Base-by-base conservation (phyloP, 1,140 invertebrate genomes). In the Formica exsecta region DNA sequence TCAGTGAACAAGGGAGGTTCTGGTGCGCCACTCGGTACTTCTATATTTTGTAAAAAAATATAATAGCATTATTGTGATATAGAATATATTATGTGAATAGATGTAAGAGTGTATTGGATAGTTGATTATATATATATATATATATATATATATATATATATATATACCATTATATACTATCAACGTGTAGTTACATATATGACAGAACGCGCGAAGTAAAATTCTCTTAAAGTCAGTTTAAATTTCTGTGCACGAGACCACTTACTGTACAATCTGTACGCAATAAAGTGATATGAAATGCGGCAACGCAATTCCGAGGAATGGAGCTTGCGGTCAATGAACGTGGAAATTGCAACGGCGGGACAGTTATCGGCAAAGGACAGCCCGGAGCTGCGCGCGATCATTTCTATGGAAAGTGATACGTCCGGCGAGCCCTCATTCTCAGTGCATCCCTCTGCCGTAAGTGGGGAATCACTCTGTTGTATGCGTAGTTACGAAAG, bases 1-100 rank as follows among this genome's bases (percentile, higher is more conserved):
- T 99, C 97, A 19, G 97, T 96, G 91, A 99, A 99, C 16, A 98
- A 93, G 76, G 98, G 98, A 81, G 98, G 97, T 95, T 98, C 97
- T 13, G 97, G 96, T 92, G 97, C 96, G 76, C 96, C 96, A 91
- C 96, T 96, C 13, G 96, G 96, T 29, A 96, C 95, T 95, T 97
- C 97, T 97, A 92, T 75, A 96, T 61, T 73, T 73, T 13, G 61
- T n/a, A 95, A 51, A 51, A 48, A 51, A 80, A 75, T 25, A 38
- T 13, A 44, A 22, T 7, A 41, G 8, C 5, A 25, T 75, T 76
- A 65, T 0, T 29, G 48, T 6, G 22, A 25, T 51, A 51, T 48
- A 32, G 7, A 48, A 79, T 65, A 71, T 44, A 73, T 59, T 22
- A 59, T 29, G 22, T 25, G 2, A 9, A 41, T 44, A 77, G 8